A percentile compares a stretch with the other conserved stretches of the same genome.
phyloP scores from a whole-genome alignment of 1,140 invertebrate species.

The Hormaphis cornu region DNA sequence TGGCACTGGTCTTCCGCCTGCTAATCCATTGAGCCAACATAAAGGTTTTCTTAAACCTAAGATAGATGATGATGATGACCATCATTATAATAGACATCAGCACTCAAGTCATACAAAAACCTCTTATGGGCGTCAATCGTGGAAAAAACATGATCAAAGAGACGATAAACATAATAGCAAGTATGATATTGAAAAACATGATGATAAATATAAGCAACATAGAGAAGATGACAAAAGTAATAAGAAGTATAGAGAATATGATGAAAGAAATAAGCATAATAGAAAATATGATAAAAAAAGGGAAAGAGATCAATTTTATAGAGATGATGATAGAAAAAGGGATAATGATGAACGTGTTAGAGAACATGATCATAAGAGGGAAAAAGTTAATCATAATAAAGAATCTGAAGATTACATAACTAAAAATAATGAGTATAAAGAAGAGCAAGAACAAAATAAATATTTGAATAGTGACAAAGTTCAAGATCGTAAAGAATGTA shows the following conservation, averaged over 20 bases:
- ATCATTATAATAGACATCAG: slow-evolving; percentile 3
- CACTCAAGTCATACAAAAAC: neutral
- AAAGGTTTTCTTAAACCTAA: slow-evolving; percentile 49
- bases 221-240: neutral
- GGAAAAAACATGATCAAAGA: slow-evolving; percentile 10
- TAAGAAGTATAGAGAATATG: neutral
- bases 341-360: neutral
- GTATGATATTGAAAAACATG: neutral
- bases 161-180: neutral
- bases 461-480: neutral
- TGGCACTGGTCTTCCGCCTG: slow-evolving; percentile 57
- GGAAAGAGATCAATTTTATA: neutral
- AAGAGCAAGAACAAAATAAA: neutral
- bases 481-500: neutral
- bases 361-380: neutral
- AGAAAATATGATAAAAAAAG: neutral
- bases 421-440: neutral
- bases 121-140: neutral
- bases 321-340: neutral
- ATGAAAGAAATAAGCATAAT: neutral
- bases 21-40: slow-evolving; percentile 46
- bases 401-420: neutral
- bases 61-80: slow-evolving; percentile 36
- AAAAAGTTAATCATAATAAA: neutral
- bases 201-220: neutral